Base-by-base conservation (phyloP, 92 coral and sea anemone species). In the Anthopleura xanthogrammica region DNA sequence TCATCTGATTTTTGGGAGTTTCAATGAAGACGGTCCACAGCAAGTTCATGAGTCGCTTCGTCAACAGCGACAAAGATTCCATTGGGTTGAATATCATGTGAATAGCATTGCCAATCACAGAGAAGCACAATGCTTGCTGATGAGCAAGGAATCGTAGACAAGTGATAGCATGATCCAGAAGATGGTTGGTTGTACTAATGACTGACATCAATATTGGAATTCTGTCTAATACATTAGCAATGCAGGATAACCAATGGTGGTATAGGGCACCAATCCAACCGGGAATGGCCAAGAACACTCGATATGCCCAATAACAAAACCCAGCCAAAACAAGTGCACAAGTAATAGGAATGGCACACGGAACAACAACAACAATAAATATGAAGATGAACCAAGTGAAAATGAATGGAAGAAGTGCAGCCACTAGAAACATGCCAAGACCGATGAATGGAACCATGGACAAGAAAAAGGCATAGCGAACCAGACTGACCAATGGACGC, bases 141-240 rank as follows among this genome's bases (percentile, higher is more conserved):
- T 68, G 16, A 7, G 2, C 16, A 24, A 68, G 42, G 74, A n/a
- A 68, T 68, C 43, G 74, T 24, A 68, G 43, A 36, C 41, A 24
- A 5, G 74, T 1, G 42, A 29, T 29, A 68, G 74, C 74, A 12
- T 24, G 43, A 10, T 24, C 41, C 14, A 29, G 41, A 68, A 68
- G 41, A 36, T 68, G 41, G 42, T 2, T 68, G 74, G 29, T 36
- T 68, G 74, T 23, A 68, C 12, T 2, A 36, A 68, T 16, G 74
- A 68, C 74, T 68, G 74, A 68, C 74, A 68, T 68, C 74, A 29
- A 68, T 68, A 68, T 24, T 68, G 74, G 43, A 29, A 36, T 24
- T 12, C 74, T 68, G 41, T 10, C 5, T 22, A 68, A 68, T 24
- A 68, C 42, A 12, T 36, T 68, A 42, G 14, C 41, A 29, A 68